Conservation (phyloP, 2,888 invertebrate genomes). For the Drosophila borealis region DNA sequence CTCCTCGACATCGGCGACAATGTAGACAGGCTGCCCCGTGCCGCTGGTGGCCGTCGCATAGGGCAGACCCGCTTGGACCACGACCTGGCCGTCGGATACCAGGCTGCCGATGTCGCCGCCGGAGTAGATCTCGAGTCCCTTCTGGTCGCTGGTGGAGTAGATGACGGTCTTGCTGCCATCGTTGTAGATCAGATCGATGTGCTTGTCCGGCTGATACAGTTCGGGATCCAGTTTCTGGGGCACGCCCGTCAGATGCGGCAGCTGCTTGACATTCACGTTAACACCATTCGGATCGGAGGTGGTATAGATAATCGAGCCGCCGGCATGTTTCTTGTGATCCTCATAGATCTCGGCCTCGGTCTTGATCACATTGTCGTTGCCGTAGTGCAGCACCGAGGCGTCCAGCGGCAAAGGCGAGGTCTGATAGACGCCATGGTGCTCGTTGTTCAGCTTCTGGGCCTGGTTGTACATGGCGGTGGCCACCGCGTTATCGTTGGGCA, state of each 20-base stretch:
- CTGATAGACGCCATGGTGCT: constrained; percentile 82
- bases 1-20: constrained; percentile 84
- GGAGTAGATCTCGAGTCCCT: constrained; percentile 90
- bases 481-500: constrained; percentile 84
- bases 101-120: constrained; percentile 84
- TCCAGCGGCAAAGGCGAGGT: constrained; percentile 84
- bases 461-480: constrained; percentile 84
- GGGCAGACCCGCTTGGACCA: constrained; percentile 84
- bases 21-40: constrained; percentile 84
- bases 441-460: constrained; percentile 83
- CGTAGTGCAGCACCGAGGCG: constrained; percentile 84
- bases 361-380: constrained; percentile 80
- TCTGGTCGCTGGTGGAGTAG: constrained; percentile 92
- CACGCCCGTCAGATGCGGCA: constrained; percentile 83
- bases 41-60: constrained; percentile 82
- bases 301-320: constrained; percentile 85
- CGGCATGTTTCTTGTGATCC: constrained; percentile 81
- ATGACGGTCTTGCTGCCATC: constrained; percentile 94
- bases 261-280: constrained; percentile 85
- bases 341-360: constrained; percentile 84
- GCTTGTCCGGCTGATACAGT: constrained; percentile 85
- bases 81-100: constrained; percentile 85
- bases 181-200: constrained; percentile 93
- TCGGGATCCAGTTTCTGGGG: constrained; percentile 83
- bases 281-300: constrained; percentile 82